Evolutionary conservation across 2,888 invertebrate species (phyloP), one percentile per base, ranked within the genome.

Genomic region (Protophormia terraenovae): DNA sequence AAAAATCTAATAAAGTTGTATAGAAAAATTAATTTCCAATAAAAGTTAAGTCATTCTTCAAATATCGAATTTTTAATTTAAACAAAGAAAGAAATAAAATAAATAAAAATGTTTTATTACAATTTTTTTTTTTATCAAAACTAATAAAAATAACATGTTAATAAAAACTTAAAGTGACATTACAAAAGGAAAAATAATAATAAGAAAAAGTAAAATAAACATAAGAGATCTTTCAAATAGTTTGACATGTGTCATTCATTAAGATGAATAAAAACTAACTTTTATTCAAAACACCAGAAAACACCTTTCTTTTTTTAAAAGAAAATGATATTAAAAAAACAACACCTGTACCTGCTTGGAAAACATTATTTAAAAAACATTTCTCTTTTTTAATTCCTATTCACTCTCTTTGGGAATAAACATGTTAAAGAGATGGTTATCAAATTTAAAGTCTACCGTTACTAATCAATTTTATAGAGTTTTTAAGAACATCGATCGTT

Each of bases 401-500:
- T n/a, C n/a, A n/a, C n/a, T n/a, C n/a, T n/a, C n/a, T n/a, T n/a
- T n/a, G 12, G 7, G 38, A 12, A 35, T 35, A 7, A 8, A n/a
- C n/a, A n/a, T n/a, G 14, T 3, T 47, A 35, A 62, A 47, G 29
- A 85, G 69, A 82, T 78, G 60, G 2, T 81, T 73, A 85, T 82
- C 81, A 41, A 38, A 12, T 50, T 58, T 7, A 58, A 16, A 16
- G 3, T 67, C 62, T 69, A 38, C 78, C 69, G 64, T 85, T 85
- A 75, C 73, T 19, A 78, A 85, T 75, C 78, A 78, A 75, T 75
- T 75, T 78, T 82, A 78, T 78, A 27, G n/a, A n/a, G n/a, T n/a
- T n/a, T n/a, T n/a, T n/a, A n/a, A n/a, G n/a, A n/a, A n/a, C n/a
- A n/a, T 16, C n/a, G 12, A 32, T 35, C 24, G 35, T 27, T 29